These are phyloP conservation scores for Rhegmatorhina hoffmannsi DNA, from an alignment of 2,113 vertebrate species.

Conservation along the genomic window DNA sequence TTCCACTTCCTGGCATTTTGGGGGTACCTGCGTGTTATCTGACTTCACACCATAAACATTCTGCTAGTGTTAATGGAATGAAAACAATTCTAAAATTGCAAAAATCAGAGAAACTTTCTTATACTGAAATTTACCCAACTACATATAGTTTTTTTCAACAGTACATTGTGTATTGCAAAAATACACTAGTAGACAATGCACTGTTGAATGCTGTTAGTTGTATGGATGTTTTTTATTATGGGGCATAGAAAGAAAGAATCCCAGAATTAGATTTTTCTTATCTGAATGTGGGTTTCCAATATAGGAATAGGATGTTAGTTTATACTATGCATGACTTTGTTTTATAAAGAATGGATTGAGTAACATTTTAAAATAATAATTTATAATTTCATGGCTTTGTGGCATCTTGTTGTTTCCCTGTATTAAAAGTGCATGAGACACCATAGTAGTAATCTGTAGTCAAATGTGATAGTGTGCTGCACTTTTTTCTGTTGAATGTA, in stretches of 20 bases:
- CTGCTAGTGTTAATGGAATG: background rate
- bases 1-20: too few relatives aligned
- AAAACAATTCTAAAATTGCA: background rate
- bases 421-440: background rate
- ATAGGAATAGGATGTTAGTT: background rate
- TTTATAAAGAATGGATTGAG: background rate
- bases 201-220: background rate
- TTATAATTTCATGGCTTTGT: background rate
- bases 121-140: background rate
- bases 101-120: background rate
- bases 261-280: background rate
- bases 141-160: background rate
- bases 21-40: too few relatives aligned
- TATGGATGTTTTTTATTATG: background rate
- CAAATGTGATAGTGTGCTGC: background rate
- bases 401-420: background rate
- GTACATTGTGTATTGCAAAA: background rate
- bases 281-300: background rate
- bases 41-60: background rate
- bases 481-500: background rate
- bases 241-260: background rate
- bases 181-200: background rate
- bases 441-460: background rate
- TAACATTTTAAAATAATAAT: background rate
- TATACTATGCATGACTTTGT: background rate